Percentiles rank a stretch among this genome's conserved stretches.
These are phyloP conservation scores for Chromis chromis DNA, from an alignment of 2,797 vertebrate genomes.

Conservation along the genomic window DNA sequence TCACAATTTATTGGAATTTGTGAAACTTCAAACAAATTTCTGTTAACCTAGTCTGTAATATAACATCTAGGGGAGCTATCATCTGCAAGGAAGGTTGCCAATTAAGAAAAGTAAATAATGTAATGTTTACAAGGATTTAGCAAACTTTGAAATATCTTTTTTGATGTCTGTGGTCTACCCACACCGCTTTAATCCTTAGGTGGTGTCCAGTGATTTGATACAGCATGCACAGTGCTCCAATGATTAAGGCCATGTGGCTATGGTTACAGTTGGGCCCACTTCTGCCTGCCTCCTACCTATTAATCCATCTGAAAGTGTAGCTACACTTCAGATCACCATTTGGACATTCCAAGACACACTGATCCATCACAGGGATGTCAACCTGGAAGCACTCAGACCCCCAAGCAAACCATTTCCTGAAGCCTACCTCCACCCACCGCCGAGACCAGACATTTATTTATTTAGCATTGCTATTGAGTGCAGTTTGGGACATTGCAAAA, in stretches of 20 bases:
- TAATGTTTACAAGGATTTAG: neutral
- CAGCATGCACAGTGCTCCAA: constrained; percentile 29
- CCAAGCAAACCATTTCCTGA: constrained; percentile 77
- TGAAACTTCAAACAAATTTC: neutral
- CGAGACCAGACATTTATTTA: constrained; percentile 76
- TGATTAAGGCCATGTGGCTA: constrained; percentile 70
- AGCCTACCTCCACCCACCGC: constrained; percentile 63
- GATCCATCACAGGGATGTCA: constrained; percentile 75
- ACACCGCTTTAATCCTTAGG: constrained; percentile 57
- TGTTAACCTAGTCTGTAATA: neutral
- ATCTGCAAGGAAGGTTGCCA: neutral
- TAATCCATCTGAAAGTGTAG: constrained; percentile 72
- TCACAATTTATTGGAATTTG: neutral
- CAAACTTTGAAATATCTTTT: constrained; percentile 1
- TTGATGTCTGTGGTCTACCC: constrained; percentile 34
- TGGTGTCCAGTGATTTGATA: constrained; percentile 60
- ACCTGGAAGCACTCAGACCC: constrained; percentile 78
- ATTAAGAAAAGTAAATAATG: neutral
- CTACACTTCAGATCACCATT: constrained; percentile 61
- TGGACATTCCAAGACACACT: constrained; percentile 68
- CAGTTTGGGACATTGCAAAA: constrained; percentile 61
- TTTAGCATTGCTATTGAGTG: constrained; percentile 63
- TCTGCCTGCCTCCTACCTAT: constrained; percentile 49
- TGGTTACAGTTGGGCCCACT: constrained; percentile 55
- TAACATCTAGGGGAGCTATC: neutral